Evolutionary conservation across 2,797 vertebrate genomes (phyloP).

Genomic region (Coregonus ussuriensis): DNA sequence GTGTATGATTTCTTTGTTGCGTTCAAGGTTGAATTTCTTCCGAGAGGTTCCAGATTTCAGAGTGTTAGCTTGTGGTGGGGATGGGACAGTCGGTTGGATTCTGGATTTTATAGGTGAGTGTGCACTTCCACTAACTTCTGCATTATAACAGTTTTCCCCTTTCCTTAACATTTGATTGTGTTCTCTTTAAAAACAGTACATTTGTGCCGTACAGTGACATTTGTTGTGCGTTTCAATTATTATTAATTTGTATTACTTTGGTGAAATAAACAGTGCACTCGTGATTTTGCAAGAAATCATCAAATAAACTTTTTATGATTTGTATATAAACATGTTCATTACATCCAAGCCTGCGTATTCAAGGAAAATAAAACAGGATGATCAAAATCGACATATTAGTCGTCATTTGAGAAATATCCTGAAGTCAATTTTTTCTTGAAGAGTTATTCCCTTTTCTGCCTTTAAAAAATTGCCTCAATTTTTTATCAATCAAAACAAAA

Average conservation of each 20-base stretch:
- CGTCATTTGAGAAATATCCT: constrained; percentile 66
- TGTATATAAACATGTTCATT: constrained; percentile 69
- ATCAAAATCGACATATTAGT: constrained; percentile 77
- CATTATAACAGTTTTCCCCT: background rate
- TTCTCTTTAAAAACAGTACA: background rate
- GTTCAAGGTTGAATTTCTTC: constrained; percentile 91
- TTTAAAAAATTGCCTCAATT: constrained; percentile 80
- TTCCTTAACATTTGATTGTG: background rate
- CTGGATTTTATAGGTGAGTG: constrained; percentile 91
- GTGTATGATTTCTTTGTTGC: background rate
- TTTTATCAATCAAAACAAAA: constrained; percentile 82
- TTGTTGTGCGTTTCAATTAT: background rate
- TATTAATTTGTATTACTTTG: constrained; percentile 56
- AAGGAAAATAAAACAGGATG: constrained; percentile 68
- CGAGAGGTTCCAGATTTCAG: constrained; percentile 88
- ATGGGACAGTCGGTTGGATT: constrained; percentile 95
- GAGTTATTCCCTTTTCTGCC: constrained; percentile 63
- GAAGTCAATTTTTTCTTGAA: constrained; percentile 60
- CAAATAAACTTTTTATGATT: constrained; percentile 53
- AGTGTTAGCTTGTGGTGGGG: constrained; percentile 90
- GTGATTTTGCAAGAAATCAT: constrained; percentile 53
- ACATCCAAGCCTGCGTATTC: constrained; percentile 56
- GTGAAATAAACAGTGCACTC: constrained; percentile 30
- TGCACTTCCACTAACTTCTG: background rate
- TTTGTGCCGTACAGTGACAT: background rate